These are phyloP conservation scores for Cichlasoma orientale DNA, from an alignment of 2,797 vertebrate genomes.

Conservation along the genomic window DNA sequence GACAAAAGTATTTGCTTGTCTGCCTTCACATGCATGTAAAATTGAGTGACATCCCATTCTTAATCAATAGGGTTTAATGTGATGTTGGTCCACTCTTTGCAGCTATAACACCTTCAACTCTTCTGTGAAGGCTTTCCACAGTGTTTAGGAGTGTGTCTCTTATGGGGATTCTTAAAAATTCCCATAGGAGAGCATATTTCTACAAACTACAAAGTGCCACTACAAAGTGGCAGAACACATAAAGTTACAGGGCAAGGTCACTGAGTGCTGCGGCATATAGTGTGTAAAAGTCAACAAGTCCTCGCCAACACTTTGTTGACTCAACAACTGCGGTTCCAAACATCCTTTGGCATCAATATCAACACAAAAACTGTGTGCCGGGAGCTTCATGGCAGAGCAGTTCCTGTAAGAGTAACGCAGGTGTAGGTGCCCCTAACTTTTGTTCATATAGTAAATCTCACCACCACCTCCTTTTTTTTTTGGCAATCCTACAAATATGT, in stretches of 20 bases:
- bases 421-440: not conserved
- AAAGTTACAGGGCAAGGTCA: not conserved
- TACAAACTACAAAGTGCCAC: not conserved
- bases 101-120: no score
- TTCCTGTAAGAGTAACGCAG: no score
- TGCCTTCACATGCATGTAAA: no score
- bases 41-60: no score
- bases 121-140: no score
- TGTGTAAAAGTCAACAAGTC: not conserved
- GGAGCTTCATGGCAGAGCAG: not conserved
- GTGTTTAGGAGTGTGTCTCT: no score
- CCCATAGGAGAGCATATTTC: no score
- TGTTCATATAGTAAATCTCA: not conserved
- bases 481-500: not conserved
- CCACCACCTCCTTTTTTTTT: not conserved
- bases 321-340: not conserved
- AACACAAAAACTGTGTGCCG: not conserved
- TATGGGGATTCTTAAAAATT: no score
- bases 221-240: not conserved
- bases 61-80: no score
- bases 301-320: no score
- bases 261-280: not conserved
- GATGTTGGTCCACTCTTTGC: no score
- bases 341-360: not conserved
- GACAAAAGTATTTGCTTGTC: no score